Base-by-base conservation (phyloP, 2,797 vertebrate species). In the Eurystomus glaucurus region DNA sequence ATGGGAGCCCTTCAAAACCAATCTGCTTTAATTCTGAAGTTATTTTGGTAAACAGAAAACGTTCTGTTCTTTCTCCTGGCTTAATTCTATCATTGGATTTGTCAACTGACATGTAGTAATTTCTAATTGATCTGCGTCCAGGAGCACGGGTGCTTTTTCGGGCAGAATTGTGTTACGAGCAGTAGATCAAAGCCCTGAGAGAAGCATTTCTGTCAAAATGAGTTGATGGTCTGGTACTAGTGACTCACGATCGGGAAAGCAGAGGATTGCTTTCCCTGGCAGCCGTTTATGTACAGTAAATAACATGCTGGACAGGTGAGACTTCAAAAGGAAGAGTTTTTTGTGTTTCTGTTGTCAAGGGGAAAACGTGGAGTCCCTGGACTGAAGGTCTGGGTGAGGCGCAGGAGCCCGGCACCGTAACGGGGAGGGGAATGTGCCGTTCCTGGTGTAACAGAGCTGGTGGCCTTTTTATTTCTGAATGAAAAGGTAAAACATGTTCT, bases 201-300 rank as follows among this genome's bases (percentile, higher is more conserved):
- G 8, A 70, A 92, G 64, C 48, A 15, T 96, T 95, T 76, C 31
- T 31, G 75, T 57, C 80, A 85, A 95, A 93, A 62, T 23, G 26
- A 70, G 85, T 64, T 70, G 86, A 50, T 64, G 86, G 35, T 74
- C 61, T 28, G 39, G 33, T 74, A 75, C 77, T 72, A 64, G 58
- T 90, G 91, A 66, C 52, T 96, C 19, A 23, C 52, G 62, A 25
- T 13, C 88, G 65, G 69, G 90, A 92, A 78, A 95, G 80, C 80
- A 77, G 69, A 68, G 76, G 72, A 76, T 95, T 92, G 97, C 68
- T 85, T 94, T 82, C 28, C 85, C 78, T 97, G 97, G 96, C 96
- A 96, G 91, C 64, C 88, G 66, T 46, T 92, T 80, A 10, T 43
- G 54, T 51, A 37, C 55, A 58, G 72, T 58, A 23, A 70, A 57